Percentiles rank a stretch among this genome's conserved stretches.
Conservation (phyloP, 1,140 invertebrate genomes). For the Chymomyza costata region DNA sequence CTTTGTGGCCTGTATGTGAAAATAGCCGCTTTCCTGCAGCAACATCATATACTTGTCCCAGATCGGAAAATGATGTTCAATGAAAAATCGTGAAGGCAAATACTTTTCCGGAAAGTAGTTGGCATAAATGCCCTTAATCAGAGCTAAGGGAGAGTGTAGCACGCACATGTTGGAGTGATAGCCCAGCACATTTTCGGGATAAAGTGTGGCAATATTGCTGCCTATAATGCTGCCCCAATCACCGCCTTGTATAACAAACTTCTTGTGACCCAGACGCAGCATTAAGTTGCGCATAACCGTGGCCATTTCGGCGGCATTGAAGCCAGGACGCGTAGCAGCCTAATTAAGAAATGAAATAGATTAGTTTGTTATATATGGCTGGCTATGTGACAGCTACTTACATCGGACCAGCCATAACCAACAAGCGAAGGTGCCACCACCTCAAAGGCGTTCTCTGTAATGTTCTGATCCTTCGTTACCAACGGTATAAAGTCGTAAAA, state of each 20-base stretch:
- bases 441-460: slow-evolving; percentile 84
- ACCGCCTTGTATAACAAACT: slow-evolving; percentile 89
- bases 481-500: slow-evolving; percentile 88
- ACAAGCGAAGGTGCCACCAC: slow-evolving; percentile 88
- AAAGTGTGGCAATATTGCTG: slow-evolving; percentile 80
- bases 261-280: slow-evolving; percentile 83
- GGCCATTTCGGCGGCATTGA: slow-evolving; percentile 81
- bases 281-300: slow-evolving; percentile 89
- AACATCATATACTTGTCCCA: slow-evolving; percentile 76
- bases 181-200: slow-evolving; percentile 81
- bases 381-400: slow-evolving; percentile 53
- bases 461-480: slow-evolving; percentile 78
- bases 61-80: slow-evolving; percentile 81
- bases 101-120: slow-evolving; percentile 52
- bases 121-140: slow-evolving; percentile 55
- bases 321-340: slow-evolving; percentile 79
- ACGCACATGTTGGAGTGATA: slow-evolving; percentile 80
- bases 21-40: slow-evolving; percentile 85
- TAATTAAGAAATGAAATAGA: slow-evolving; percentile 25
- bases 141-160: slow-evolving; percentile 35
- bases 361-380: neutral
- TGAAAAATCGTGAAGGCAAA: slow-evolving; percentile 76
- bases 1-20: slow-evolving; percentile 91
- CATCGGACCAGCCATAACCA: slow-evolving; percentile 89
- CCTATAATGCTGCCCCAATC: slow-evolving; percentile 86